Evolutionary conservation across 1,140 invertebrate genomes (phyloP).

Genomic region (Drosophila saltans): DNA sequence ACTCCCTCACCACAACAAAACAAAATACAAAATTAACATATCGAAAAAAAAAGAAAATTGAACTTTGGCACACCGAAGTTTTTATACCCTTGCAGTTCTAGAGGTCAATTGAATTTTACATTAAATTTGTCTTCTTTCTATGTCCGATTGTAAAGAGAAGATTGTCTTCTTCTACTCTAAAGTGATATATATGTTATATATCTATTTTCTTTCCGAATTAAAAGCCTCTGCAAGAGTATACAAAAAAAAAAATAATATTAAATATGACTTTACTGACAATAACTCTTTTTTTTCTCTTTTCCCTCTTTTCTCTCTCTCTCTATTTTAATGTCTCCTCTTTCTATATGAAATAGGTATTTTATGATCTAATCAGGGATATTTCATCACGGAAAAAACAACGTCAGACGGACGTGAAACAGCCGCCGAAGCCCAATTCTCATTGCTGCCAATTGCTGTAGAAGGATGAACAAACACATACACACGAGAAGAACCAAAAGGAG

Average conservation of each 20-base stretch:
- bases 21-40: not conserved
- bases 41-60: constrained; percentile 4
- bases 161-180: not conserved
- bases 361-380: constrained; percentile 83
- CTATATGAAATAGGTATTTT: constrained; percentile 73
- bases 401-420: constrained; percentile 82
- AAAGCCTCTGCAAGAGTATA: too few relatives aligned
- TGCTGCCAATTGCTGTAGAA: constrained; percentile 83
- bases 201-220: too few relatives aligned
- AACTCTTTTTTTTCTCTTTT: not conserved
- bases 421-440: constrained; percentile 80
- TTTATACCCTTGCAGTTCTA: too few relatives aligned
- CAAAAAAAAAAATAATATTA: not conserved
- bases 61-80: not conserved
- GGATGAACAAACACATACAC: not conserved
- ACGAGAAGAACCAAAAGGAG: not conserved
- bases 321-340: not conserved
- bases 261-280: not conserved
- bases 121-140: too few relatives aligned
- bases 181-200: too few relatives aligned
- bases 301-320: not conserved
- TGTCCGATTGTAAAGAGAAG: not conserved
- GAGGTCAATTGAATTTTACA: too few relatives aligned
- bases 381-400: constrained; percentile 83
- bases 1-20: constrained; percentile 19